phyloP scores from a whole-genome alignment of 2,113 vertebrate species.

The Alexandromys fortis region DNA sequence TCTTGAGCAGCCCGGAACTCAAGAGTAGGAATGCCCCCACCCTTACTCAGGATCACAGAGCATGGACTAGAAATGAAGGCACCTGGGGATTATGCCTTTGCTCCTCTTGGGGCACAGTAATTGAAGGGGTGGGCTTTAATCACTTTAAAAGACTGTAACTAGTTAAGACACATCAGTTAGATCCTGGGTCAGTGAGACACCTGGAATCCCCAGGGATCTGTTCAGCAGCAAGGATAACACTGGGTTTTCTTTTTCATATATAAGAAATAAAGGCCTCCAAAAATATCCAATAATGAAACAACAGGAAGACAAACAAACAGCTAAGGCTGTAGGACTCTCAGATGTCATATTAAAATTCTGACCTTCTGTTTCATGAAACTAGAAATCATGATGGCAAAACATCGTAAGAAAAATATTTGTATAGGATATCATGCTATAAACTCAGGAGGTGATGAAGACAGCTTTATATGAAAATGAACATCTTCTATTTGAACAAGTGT shows the following conservation, averaged over 20 bases:
- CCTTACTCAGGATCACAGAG: neutral
- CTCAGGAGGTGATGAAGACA: neutral
- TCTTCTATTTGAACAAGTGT: neutral
- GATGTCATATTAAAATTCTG: constrained; percentile 58
- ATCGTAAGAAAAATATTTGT: constrained; percentile 49
- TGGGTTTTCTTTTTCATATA: neutral
- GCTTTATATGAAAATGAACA: constrained; percentile 47
- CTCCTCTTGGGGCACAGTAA: neutral
- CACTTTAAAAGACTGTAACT: neutral
- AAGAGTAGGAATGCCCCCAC: neutral
- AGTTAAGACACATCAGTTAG: neutral
- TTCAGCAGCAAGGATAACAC: neutral
- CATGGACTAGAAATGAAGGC: neutral
- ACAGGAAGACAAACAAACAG: constrained; percentile 41
- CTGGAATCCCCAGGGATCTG: neutral
- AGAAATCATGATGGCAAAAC: constrained; percentile 51
- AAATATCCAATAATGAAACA: constrained; percentile 12
- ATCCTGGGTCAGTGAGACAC: neutral
- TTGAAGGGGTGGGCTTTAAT: neutral
- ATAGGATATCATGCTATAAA: neutral
- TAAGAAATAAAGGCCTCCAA: constrained; percentile 1
- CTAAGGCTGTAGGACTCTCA: constrained; percentile 23
- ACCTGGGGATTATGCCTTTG: neutral
- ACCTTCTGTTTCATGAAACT: constrained; percentile 56
- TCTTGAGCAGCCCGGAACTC: neutral